Percentiles rank a stretch among this genome's conserved stretches.
phyloP scores from a whole-genome alignment of 2,888 invertebrate species.

The Ischnus inquisitorius region DNA sequence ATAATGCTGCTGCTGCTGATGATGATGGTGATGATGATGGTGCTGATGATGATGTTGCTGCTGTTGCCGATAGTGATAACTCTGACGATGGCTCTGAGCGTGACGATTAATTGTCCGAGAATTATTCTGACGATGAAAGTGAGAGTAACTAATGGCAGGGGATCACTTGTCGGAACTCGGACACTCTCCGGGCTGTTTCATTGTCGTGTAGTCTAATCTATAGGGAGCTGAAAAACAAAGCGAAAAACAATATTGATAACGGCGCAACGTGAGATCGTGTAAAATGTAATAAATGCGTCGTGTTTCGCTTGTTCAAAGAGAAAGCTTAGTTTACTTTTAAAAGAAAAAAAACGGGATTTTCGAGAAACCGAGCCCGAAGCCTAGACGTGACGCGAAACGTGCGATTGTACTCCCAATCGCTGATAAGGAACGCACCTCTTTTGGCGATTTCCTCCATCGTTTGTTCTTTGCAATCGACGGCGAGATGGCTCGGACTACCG shows the following conservation, averaged over 20 bases:
- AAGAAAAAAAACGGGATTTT: neutral
- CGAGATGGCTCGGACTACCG: constrained; percentile 93
- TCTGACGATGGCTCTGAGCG: constrained; percentile 69
- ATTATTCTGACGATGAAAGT: constrained; percentile 71
- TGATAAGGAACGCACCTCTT: constrained; percentile 78
- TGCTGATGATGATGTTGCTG: constrained; percentile 70
- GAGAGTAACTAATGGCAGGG: constrained; percentile 80
- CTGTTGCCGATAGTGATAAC: constrained; percentile 72
- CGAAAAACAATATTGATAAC: constrained; percentile 60
- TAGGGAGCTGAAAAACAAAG: constrained; percentile 86
- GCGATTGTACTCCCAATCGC: too few relatives aligned
- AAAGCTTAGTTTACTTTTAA: too few relatives aligned
- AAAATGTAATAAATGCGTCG: too few relatives aligned
- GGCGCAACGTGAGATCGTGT: too few relatives aligned
- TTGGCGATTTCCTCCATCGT: constrained; percentile 96
- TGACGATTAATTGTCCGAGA: constrained; percentile 72
- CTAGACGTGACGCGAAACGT: neutral
- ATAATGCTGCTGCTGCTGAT: constrained; percentile 39
- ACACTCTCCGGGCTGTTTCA: constrained; percentile 85
- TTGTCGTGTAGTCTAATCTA: constrained; percentile 85
- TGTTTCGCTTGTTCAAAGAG: too few relatives aligned
- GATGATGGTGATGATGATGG: constrained; percentile 34
- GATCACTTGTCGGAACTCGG: constrained; percentile 86
- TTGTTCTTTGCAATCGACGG: constrained; percentile 95
- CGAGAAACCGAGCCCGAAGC: too few relatives aligned